Percentiles rank a stretch among this genome's conserved stretches.
These are phyloP conservation scores for Drosophila sordidula DNA, from an alignment of 2,888 invertebrate genomes.

Conservation along the genomic window DNA sequence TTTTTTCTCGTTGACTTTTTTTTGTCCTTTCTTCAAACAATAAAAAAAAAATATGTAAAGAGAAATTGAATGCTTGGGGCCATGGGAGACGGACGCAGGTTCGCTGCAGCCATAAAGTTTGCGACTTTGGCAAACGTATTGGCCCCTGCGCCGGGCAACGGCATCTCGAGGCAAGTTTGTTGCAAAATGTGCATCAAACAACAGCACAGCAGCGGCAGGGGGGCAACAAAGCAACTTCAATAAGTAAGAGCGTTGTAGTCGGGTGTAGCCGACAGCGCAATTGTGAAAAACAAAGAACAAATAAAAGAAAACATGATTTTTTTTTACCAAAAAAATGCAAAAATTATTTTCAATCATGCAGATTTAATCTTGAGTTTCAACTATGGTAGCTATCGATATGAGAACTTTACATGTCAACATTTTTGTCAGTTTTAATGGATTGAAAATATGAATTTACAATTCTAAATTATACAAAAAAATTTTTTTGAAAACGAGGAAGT, in stretches of 20 bases:
- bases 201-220: neutral
- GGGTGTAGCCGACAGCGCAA: neutral
- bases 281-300: neutral
- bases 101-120: conserved; percentile 51
- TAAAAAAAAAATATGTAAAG: conserved; percentile 36
- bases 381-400: too few species aligned
- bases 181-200: conserved; percentile 67
- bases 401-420: too few species aligned
- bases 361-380: too few species aligned
- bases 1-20: neutral
- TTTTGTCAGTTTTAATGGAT: too few species aligned
- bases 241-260: neutral
- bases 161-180: conserved; percentile 52
- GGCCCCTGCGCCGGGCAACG: conserved; percentile 18
- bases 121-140: conserved; percentile 51
- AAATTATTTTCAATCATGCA: too few species aligned
- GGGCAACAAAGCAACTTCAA: neutral
- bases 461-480: too few species aligned
- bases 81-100: conserved; percentile 11
- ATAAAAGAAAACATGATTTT: too few species aligned
- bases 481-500: too few species aligned
- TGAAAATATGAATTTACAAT: too few species aligned
- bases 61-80: conserved; percentile 63
- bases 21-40: conserved; percentile 20
- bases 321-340: too few species aligned